phyloP scores from a whole-genome alignment of 2,113 vertebrate species.

The Cryptotis parvus region DNA sequence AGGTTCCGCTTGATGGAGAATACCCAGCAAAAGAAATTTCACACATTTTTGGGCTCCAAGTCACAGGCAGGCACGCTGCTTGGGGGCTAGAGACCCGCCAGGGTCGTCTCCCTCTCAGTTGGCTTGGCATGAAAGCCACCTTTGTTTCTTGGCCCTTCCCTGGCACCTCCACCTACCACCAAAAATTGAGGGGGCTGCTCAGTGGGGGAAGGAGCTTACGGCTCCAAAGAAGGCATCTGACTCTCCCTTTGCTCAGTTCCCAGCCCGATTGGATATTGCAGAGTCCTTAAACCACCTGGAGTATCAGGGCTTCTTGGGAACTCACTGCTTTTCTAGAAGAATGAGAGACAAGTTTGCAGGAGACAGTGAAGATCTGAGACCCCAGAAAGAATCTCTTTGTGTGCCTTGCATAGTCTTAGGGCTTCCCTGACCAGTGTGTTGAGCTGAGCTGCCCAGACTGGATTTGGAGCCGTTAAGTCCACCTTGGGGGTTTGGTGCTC shows the following conservation, averaged over 20 bases:
- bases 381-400: slow-evolving; percentile 32
- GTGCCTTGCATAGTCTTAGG: not conserved
- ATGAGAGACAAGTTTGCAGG: not conserved
- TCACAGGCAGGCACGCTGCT: slow-evolving; percentile 79
- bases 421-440: not conserved
- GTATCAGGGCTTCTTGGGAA: not conserved
- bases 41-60: slow-evolving; percentile 86
- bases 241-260: slow-evolving; percentile 1
- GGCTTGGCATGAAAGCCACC: slow-evolving; percentile 79
- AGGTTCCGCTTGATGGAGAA: slow-evolving; percentile 91
- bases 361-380: slow-evolving; percentile 30
- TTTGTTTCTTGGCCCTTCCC: slow-evolving; percentile 76
- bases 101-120: not conserved
- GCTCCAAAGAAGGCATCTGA: not conserved
- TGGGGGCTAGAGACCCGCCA: slow-evolving; percentile 71
- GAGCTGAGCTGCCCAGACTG: not conserved
- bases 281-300: not conserved
- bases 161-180: not conserved
- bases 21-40: slow-evolving; percentile 85
- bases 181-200: not conserved
- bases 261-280: not conserved
- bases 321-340: slow-evolving; percentile 15
- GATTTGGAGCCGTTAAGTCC: not conserved
- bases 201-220: not conserved
- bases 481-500: not conserved